Evolutionary conservation across 1,140 invertebrate genomes (phyloP).

Genomic region (Leptinotarsa undecemlineata): DNA sequence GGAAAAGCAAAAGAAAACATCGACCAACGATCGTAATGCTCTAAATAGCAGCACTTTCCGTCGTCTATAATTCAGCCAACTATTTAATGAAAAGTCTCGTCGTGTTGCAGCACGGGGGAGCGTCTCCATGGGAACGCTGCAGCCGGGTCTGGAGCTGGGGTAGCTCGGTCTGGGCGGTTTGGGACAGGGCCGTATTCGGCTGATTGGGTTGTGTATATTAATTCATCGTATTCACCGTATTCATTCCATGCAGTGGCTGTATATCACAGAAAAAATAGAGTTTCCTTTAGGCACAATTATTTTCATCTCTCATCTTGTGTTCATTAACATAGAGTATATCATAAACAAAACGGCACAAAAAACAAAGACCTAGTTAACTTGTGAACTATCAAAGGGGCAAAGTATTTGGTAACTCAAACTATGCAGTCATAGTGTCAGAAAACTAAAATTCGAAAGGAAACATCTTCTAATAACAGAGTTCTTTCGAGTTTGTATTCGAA

Average conservation of each 20-base stretch:
- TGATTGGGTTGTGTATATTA: not conserved
- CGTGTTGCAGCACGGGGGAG: slow-evolving; percentile 13
- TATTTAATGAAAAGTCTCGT: slow-evolving; percentile 28
- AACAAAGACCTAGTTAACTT: no score
- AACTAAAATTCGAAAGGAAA: no score
- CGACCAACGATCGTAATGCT: not conserved
- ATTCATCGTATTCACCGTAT: not conserved
- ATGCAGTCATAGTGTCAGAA: no score
- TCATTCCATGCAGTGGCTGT: no score
- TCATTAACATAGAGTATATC: no score
- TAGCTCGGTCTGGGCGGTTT: slow-evolving; percentile 8
- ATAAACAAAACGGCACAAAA: no score
- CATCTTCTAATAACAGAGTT: no score
- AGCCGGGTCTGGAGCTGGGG: slow-evolving; percentile 25
- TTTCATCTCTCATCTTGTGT: not conserved
- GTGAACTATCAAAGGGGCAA: no score
- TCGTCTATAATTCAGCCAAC: slow-evolving; percentile 23
- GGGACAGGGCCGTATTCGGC: not conserved
- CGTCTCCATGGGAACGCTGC: slow-evolving; percentile 32
- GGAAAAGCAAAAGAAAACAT: not conserved
- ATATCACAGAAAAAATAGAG: not conserved
- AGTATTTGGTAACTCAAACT: no score
- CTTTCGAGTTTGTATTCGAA: no score
- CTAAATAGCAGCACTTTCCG: slow-evolving; percentile 1
- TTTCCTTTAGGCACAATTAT: not conserved